Percentiles rank a stretch among this genome's conserved stretches.
Conservation (phyloP, 2,888 invertebrate genomes). For the Morpho helenor region DNA sequence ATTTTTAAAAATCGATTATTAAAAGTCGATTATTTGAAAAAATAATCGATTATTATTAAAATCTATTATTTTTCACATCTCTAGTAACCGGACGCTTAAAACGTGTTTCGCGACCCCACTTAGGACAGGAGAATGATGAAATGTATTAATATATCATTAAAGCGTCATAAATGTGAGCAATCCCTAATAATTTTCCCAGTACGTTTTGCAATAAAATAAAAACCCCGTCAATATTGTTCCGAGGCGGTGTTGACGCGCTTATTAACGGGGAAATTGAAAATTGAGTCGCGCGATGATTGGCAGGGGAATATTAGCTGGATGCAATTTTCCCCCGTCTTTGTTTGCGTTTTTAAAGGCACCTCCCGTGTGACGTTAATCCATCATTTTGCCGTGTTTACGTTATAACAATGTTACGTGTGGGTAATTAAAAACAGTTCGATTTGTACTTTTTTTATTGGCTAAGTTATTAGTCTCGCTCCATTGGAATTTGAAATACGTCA, state of each 20-base stretch:
- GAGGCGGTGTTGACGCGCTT: conserved; percentile 65
- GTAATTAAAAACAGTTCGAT: conserved; percentile 8
- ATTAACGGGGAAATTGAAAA: conserved; percentile 76
- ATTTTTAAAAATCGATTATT: no score
- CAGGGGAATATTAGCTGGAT: conserved; percentile 74
- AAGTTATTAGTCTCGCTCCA: not conserved
- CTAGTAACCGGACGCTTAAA: no score
- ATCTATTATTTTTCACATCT: no score
- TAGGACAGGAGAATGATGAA: no score
- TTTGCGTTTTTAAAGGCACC: conserved; percentile 62
- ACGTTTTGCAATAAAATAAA: conserved; percentile 27
- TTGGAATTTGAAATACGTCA: not conserved
- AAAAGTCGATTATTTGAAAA: no score
- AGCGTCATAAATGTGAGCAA: no score
- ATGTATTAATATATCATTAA: no score
- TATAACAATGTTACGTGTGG: conserved; percentile 8
- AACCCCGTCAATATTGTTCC: conserved; percentile 45
- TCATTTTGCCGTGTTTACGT: conserved; percentile 42
- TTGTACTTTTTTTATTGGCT: not conserved
- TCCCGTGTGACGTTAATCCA: conserved; percentile 71
- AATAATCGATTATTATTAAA: no score
- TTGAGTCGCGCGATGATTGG: conserved; percentile 74
- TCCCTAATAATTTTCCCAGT: conserved; percentile 8
- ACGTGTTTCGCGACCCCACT: no score
- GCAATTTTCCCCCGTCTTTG: conserved; percentile 59